phyloP scores from a whole-genome alignment of 2,113 vertebrate genomes.

The Engystomops pustulosus region DNA sequence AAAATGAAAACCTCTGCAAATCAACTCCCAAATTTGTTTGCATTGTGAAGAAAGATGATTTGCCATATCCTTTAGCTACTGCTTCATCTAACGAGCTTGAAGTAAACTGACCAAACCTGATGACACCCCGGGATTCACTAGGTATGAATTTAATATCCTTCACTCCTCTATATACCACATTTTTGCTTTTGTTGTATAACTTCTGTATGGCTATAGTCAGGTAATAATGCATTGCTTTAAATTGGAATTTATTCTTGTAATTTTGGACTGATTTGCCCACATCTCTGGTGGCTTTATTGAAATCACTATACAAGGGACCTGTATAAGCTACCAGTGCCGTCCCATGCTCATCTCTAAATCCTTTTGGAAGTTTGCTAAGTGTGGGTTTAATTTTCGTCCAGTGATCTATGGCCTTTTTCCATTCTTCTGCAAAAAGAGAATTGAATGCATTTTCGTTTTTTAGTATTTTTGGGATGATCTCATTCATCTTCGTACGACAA shows the following conservation, averaged over 20 bases:
- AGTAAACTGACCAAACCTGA: neutral
- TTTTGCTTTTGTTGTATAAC: neutral
- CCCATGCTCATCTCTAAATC: neutral
- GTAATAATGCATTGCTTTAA: conserved; percentile 4
- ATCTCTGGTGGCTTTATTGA: neutral
- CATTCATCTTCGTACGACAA: neutral
- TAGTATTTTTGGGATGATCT: neutral
- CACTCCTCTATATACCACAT: neutral
- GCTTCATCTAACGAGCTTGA: neutral
- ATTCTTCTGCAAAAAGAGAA: neutral
- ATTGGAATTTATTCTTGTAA: neutral
- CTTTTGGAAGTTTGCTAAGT: neutral
- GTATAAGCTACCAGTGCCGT: neutral
- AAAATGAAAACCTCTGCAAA: neutral
- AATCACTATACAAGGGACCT: neutral
- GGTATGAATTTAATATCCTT: neutral
- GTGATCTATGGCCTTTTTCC: neutral
- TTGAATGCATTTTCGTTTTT: neutral
- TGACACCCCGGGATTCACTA: neutral
- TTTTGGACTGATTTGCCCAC: neutral
- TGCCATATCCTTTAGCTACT: neutral
- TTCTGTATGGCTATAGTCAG: neutral
- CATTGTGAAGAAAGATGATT: neutral
- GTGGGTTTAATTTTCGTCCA: neutral
- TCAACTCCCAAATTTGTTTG: neutral